Evolutionary conservation across 2,113 vertebrate genomes (phyloP).

Genomic region (Galbula dea): DNA sequence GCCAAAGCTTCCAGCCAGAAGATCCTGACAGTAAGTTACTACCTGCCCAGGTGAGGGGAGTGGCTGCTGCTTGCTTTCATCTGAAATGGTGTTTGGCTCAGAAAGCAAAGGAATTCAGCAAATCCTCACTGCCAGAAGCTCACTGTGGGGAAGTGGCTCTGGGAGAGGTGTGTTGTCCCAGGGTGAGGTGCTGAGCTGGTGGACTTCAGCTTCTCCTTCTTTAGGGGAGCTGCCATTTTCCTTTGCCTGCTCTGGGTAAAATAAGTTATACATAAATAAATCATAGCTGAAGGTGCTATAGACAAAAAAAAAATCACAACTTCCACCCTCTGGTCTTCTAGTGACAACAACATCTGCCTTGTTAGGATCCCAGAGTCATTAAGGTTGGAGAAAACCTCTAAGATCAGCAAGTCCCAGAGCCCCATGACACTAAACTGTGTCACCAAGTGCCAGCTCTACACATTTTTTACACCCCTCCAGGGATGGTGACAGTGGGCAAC

Average conservation of each 20-base stretch:
- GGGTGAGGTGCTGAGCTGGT: neutral
- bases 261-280: too few relatives aligned
- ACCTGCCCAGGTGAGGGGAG: neutral
- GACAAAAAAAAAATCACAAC: neutral
- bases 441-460: too few relatives aligned
- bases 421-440: too few relatives aligned
- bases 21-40: neutral
- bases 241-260: neutral
- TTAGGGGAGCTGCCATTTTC: neutral
- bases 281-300: neutral
- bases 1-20: neutral
- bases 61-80: neutral
- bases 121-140: neutral
- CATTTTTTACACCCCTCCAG: too few relatives aligned
- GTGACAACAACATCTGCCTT: accelerated
- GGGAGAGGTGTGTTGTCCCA: neutral
- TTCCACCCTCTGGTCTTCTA: neutral
- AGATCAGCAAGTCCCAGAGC: too few relatives aligned
- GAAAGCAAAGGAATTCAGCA: neutral
- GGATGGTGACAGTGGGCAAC: too few relatives aligned
- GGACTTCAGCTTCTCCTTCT: neutral
- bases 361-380: too few relatives aligned
- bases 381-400: too few relatives aligned
- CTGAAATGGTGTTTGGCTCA: neutral
- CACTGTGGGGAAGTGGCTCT: neutral